These are phyloP conservation scores for Crocidura indochinensis DNA, from an alignment of 2,797 vertebrate species.

Conservation along the genomic window DNA sequence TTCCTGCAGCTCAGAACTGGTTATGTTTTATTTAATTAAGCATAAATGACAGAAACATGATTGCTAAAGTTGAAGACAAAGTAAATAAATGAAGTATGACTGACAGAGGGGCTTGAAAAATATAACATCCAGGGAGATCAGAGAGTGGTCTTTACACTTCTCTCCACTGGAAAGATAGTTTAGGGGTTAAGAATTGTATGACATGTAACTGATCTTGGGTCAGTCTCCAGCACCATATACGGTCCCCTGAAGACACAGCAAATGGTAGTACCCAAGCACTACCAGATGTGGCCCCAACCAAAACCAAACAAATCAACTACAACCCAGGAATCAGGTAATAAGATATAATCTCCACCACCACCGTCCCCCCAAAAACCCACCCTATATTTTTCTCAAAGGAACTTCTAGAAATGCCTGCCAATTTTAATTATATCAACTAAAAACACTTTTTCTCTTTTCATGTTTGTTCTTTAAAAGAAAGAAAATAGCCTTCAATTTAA, in stretches of 20 bases:
- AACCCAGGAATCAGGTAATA: not conserved
- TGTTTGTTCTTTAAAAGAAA: conserved; percentile 30
- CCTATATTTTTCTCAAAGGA: conserved; percentile 48
- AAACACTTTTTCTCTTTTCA: conserved; percentile 45
- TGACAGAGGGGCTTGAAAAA: not conserved
- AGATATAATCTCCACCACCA: not conserved
- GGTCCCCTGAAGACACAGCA: too few relatives aligned
- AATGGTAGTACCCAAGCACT: too few relatives aligned
- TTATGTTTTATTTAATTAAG: conserved; percentile 87
- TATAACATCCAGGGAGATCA: not conserved
- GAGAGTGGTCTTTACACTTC: conserved; percentile 43
- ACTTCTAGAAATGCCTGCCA: conserved; percentile 5
- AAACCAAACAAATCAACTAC: too few relatives aligned
- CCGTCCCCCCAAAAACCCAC: not conserved
- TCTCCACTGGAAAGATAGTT: not conserved
- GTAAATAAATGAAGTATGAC: conserved; percentile 49
- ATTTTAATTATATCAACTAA: not conserved
- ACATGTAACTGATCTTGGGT: too few relatives aligned
- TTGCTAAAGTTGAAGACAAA: conserved; percentile 70
- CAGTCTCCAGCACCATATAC: too few relatives aligned
- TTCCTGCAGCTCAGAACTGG: conserved; percentile 81
- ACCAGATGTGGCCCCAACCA: too few relatives aligned
- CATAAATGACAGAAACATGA: conserved; percentile 80
- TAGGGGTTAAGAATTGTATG: too few relatives aligned
- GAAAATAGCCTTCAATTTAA: conserved; percentile 23